Base-by-base conservation (phyloP, 2,888 invertebrate genomes). In the Acanthosepion lycidas region DNA sequence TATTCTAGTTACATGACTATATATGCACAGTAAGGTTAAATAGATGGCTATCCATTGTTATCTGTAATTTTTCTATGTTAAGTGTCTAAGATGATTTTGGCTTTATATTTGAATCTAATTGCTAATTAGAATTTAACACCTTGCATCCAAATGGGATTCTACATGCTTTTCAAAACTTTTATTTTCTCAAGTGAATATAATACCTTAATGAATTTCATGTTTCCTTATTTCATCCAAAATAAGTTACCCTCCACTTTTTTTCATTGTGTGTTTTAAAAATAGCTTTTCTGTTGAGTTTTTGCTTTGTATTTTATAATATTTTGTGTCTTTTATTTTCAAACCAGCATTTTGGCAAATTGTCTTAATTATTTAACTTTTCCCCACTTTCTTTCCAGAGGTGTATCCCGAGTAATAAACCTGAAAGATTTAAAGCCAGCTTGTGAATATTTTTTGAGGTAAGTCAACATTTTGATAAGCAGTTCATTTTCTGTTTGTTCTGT, bases 401-500 rank as follows among this genome's bases (percentile, higher is more conserved):
- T 97, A 96, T 97, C 97, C 28, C 97, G 97, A 95, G 97, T 97
- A 96, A 97, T 96, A 95, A 98, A 98, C 96, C 98, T 99, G 95
- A 98, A 98, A 97, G 99, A 99, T 97, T 98, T 99, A 96, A 98
- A 98, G 97, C 99, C 99, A 28, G 98, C 98, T n/a, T 98, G 98
- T 97, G 98, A 98, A 97, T 99, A 99, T 97, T 98, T 98, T 95
- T 98, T 99, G 96, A 98, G 98, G 97, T 97, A 96, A 96, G 97
- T 93, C 28, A 28, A 59, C 59, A 94, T 59, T 55, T 94, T 51
- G 59, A 59, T 59, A 23, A 59, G 5, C 59, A 59, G 23, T 59
- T 23, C 20, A 59, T 20, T 23, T 23, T 55, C 20, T 55, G 2
- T 55, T 55, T 18, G 51, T 12, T 53, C 42, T 42, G 42, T 42